Conservation (phyloP, 2,888 invertebrate genomes). For the Trypoxylon attenuatum region DNA sequence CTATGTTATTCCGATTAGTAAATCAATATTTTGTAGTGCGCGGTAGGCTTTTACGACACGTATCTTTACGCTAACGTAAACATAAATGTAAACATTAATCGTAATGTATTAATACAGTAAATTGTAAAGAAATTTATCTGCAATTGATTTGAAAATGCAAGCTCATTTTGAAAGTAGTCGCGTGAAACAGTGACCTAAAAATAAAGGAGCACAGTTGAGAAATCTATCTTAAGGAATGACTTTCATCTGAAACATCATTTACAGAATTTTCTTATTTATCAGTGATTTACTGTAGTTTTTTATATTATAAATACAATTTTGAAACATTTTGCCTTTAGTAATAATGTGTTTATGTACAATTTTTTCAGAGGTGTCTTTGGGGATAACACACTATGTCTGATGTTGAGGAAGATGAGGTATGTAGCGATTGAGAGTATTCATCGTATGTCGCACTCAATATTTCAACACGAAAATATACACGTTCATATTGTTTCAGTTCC, state of each 20-base stretch:
- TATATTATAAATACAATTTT: not conserved
- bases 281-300: not conserved
- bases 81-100: not conserved
- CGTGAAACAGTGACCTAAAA: slow-evolving; percentile 58
- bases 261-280: not conserved
- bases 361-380: slow-evolving; percentile 11
- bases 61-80: no score
- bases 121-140: not conserved
- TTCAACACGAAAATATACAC: not conserved
- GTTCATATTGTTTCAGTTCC: slow-evolving; percentile 73
- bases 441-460: not conserved
- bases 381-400: slow-evolving; percentile 64
- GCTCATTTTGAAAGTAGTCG: slow-evolving; percentile 7
- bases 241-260: slow-evolving; percentile 24
- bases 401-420: slow-evolving; percentile 71
- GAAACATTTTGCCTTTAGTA: not conserved
- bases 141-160: not conserved
- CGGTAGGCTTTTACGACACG: no score
- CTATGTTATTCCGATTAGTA: no score
- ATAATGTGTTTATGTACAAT: not conserved
- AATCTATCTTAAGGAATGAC: slow-evolving; percentile 49
- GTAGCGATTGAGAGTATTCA: slow-evolving; percentile 16
- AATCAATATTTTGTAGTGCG: no score
- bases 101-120: not conserved
- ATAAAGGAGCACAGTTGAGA: slow-evolving; percentile 61